Evolutionary conservation across 2,113 vertebrate species (phyloP).

Genomic region (Dipodomys ordii): DNA sequence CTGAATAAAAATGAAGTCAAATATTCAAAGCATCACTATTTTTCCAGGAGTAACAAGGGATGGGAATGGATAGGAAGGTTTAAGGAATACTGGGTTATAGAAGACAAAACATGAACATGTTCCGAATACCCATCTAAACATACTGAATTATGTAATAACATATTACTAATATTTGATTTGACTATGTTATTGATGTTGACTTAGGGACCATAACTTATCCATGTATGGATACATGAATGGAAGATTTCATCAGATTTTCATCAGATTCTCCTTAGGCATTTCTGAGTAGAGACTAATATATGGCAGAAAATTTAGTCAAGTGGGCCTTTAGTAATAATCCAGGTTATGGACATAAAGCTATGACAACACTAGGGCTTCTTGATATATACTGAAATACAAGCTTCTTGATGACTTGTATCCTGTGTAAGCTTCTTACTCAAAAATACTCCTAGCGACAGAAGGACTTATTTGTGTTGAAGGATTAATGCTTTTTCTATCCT

Average conservation of each 20-base stretch:
- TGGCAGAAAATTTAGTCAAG: conserved; percentile 37
- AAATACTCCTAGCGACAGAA: conserved; percentile 32
- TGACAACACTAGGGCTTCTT: conserved; percentile 14
- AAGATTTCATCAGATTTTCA: conserved; percentile 9
- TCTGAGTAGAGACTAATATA: background rate
- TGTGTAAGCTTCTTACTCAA: conserved; percentile 59
- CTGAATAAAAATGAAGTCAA: conserved; percentile 11
- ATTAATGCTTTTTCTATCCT: conserved; percentile 4
- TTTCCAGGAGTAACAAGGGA: background rate
- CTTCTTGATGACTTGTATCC: conserved; percentile 32
- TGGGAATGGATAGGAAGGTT: background rate
- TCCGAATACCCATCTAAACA: background rate
- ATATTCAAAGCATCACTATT: background rate
- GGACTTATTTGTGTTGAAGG: conserved; percentile 2
- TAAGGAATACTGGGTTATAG: background rate
- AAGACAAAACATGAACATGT: background rate
- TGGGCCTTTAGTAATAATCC: conserved; percentile 10
- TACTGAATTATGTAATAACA: conserved; percentile 39
- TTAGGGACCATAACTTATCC: conserved; percentile 9
- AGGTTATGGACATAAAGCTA: conserved; percentile 56
- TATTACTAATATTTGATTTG: background rate
- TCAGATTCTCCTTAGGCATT: conserved; percentile 33
- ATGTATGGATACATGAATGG: conserved; percentile 17
- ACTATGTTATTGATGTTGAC: conserved; percentile 4
- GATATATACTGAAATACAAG: conserved; percentile 46